Evolutionary conservation across 2,888 invertebrate species (phyloP), one percentile per base, ranked within the genome.

Genomic region (Octonoba sinensis): DNA sequence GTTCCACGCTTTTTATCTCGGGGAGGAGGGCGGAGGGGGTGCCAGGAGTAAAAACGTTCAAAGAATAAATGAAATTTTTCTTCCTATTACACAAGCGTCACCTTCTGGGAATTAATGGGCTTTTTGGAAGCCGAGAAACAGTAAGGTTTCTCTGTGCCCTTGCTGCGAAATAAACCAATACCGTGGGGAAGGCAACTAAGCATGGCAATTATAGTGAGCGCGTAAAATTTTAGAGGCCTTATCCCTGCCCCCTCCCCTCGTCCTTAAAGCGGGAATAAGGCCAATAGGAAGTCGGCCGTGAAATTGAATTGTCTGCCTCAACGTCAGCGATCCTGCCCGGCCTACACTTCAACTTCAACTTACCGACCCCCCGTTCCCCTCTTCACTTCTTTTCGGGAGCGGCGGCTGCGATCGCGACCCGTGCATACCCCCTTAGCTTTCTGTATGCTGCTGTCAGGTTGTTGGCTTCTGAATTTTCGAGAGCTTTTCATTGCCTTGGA

Each of bases 51-150:
- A 79, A 81, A 81, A 81, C 81, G 81, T 51, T 81, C 74, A 62
- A 81, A 81, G 81, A 81, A 81, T 81, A 74, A 81, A 81, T 81
- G 81, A 81, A 81, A 81, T 81, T 81, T 81, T 81, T 81, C 81
- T 81, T 81, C 81, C 81, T 81, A 81, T 81, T 81, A 81, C 81
- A 36, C 47, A 62, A 70, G 49, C 74, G 81, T 74, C 81, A 81
- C 81, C 81, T 81, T 81, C 44, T 47, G 81, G 81, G 81, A 81
- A 81, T 81, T 81, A 81, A 81, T 81, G 81, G 81, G 57, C 70
- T 74, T 74, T 67, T 62, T 64, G 47, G 74, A 49, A 81, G 74
- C 59, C 47, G 81, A 73, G 81, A 73, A 81, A 74, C 79, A 76
- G 27, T 36, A 20, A 51, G 65, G 54, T 49, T 73, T 67, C 56